Conservation (phyloP, 2,888 invertebrate genomes). For the Linnaemya tessellans region DNA sequence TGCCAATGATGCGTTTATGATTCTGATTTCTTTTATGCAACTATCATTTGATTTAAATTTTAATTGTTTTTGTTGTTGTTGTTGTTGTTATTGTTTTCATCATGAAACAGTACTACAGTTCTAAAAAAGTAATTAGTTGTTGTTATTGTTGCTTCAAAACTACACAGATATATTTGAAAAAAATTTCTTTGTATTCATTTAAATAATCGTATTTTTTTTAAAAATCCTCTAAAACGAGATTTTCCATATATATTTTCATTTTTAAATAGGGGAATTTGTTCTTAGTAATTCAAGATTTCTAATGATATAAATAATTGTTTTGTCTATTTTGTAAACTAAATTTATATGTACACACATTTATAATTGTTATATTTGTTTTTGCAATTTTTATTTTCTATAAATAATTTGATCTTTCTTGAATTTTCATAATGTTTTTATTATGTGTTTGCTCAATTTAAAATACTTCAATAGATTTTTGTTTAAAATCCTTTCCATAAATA, state of each 20-base stretch:
- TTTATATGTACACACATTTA: slow-evolving; percentile 50
- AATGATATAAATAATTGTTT: slow-evolving; percentile 56
- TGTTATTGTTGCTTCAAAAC: slow-evolving; percentile 39
- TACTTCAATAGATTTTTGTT: slow-evolving; percentile 32
- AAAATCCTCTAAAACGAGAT: slow-evolving; percentile 72
- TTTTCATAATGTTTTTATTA: slow-evolving; percentile 67
- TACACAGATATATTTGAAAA: slow-evolving; percentile 64
- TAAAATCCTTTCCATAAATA: slow-evolving; percentile 44
- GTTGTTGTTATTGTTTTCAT: too few relatives aligned
- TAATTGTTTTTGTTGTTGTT: too few relatives aligned
- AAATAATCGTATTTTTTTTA: slow-evolving; percentile 5
- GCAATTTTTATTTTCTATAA: slow-evolving; percentile 64
- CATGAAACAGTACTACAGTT: slow-evolving; percentile 18
- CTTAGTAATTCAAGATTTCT: slow-evolving; percentile 57
- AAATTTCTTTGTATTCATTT: slow-evolving; percentile 26
- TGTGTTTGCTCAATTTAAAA: slow-evolving; percentile 15
- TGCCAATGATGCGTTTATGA: background rate
- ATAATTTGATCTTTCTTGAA: slow-evolving; percentile 73
- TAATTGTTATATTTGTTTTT: slow-evolving; percentile 19
- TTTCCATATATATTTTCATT: slow-evolving; percentile 14
- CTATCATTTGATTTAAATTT: background rate
- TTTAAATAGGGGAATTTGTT: slow-evolving; percentile 48
- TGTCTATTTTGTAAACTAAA: slow-evolving; percentile 46
- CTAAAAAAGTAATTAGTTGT: slow-evolving; percentile 5
- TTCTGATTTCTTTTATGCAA: background rate